Percentiles rank a stretch among this genome's conserved stretches.
These are phyloP conservation scores for Rhingia campestris DNA, from an alignment of 2,888 invertebrate genomes.

Conservation along the genomic window DNA sequence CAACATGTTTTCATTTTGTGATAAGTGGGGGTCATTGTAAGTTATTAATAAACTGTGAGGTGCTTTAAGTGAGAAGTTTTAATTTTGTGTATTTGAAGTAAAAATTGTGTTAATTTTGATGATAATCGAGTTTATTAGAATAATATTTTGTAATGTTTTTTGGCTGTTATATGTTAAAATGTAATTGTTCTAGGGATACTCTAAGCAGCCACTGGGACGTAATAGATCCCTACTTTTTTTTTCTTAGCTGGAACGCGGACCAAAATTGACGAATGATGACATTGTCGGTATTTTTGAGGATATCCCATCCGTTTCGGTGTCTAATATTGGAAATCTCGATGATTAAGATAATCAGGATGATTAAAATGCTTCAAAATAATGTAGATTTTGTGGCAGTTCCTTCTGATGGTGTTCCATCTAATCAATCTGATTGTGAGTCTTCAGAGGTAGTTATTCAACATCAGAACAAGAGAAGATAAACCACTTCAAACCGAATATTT, in stretches of 20 bases:
- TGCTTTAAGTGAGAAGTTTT: constrained; percentile 8
- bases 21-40: constrained; percentile 22
- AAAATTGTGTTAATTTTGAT: too few relatives aligned
- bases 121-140: too few relatives aligned
- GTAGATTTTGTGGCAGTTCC: too few relatives aligned
- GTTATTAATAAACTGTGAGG: constrained; percentile 4
- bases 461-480: neutral
- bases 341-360: too few relatives aligned
- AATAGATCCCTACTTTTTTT: neutral
- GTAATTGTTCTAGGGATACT: too few relatives aligned
- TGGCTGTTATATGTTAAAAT: too few relatives aligned
- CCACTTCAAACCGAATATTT: constrained; percentile 17
- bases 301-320: constrained; percentile 14
- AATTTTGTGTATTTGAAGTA: neutral
- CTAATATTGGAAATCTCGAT: too few relatives aligned
- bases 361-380: too few relatives aligned
- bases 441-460: constrained; percentile 9
- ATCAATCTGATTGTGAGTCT: constrained; percentile 9
- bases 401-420: constrained; percentile 1
- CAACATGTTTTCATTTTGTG: constrained; percentile 11
- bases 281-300: constrained; percentile 1
- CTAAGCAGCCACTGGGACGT: constrained; percentile 7
- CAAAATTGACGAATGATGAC: neutral
- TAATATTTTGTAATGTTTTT: too few relatives aligned
- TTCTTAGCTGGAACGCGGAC: constrained; percentile 3